Evolutionary conservation across 2,113 vertebrate genomes (phyloP).

Genomic region (Pollachius pollachius): DNA sequence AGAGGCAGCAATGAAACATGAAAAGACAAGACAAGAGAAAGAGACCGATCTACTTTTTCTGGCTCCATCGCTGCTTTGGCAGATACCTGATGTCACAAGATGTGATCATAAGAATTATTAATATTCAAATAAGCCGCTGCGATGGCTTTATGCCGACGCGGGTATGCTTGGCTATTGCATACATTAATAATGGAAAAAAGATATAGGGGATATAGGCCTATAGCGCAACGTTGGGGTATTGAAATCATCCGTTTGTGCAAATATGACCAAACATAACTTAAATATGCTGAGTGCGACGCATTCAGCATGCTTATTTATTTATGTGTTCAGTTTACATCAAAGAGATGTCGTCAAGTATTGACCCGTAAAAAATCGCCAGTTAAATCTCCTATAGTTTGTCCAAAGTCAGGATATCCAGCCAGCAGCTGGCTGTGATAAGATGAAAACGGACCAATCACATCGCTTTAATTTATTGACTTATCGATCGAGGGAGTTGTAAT

Average conservation of each 20-base stretch:
- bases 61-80: not conserved
- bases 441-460: slow-evolving; percentile 51
- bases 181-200: slow-evolving; percentile 37
- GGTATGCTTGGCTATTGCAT: slow-evolving; percentile 22
- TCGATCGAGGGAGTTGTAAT: slow-evolving; percentile 64
- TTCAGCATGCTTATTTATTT: not conserved
- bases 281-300: not conserved
- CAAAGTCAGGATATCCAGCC: not conserved
- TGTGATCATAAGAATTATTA: slow-evolving; percentile 29
- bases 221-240: too few relatives aligned
- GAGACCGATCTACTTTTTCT: not conserved
- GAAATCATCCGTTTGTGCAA: too few relatives aligned
- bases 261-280: not conserved
- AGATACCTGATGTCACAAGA: slow-evolving; percentile 8
- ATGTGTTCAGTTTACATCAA: not conserved
- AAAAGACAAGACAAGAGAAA: not conserved
- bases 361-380: not conserved
- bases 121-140: slow-evolving; percentile 46
- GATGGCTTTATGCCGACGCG: slow-evolving; percentile 26
- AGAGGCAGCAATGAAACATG: too few relatives aligned
- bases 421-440: slow-evolving; percentile 24
- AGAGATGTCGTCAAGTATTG: not conserved
- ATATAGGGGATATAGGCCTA: not conserved
- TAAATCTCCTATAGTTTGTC: not conserved
- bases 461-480: slow-evolving; percentile 69